These are phyloP conservation scores for Ailurus styani DNA, from an alignment of 2,113 vertebrate genomes.

Conservation along the genomic window DNA sequence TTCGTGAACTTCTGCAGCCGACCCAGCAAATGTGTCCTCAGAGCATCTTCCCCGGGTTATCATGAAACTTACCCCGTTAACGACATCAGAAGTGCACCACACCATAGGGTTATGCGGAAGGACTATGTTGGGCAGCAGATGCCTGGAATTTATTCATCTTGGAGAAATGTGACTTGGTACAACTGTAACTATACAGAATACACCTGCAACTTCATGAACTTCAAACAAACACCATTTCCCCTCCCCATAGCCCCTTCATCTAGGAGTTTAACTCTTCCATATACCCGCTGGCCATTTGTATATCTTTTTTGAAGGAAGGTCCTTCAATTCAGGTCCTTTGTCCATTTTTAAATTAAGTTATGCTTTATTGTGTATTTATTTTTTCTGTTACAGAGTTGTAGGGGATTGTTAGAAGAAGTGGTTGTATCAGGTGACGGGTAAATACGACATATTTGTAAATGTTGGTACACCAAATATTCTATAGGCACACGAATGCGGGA, in stretches of 20 bases:
- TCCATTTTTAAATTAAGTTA: neutral
- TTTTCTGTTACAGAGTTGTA: neutral
- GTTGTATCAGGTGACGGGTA: neutral
- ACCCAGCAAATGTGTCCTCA: neutral
- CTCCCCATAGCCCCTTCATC: neutral
- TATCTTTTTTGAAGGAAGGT: neutral
- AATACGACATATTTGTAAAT: neutral
- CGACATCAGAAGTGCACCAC: neutral
- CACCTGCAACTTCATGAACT: neutral
- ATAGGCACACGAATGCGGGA: accelerated
- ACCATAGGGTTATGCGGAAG: accelerated
- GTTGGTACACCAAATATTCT: accelerated
- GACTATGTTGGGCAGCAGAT: no score
- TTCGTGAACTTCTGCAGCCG: neutral
- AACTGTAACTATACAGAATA: neutral
- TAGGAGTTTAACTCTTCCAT: neutral
- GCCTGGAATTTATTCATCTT: neutral
- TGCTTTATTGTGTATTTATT: neutral
- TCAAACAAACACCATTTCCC: neutral
- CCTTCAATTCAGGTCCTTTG: neutral
- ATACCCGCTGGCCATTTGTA: neutral
- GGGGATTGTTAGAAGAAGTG: neutral
- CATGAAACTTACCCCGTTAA: neutral
- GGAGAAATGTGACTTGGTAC: no score
- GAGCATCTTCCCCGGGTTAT: neutral